Evolutionary conservation across 1,140 invertebrate species (phyloP).

Genomic region (Philaenus spumarius): DNA sequence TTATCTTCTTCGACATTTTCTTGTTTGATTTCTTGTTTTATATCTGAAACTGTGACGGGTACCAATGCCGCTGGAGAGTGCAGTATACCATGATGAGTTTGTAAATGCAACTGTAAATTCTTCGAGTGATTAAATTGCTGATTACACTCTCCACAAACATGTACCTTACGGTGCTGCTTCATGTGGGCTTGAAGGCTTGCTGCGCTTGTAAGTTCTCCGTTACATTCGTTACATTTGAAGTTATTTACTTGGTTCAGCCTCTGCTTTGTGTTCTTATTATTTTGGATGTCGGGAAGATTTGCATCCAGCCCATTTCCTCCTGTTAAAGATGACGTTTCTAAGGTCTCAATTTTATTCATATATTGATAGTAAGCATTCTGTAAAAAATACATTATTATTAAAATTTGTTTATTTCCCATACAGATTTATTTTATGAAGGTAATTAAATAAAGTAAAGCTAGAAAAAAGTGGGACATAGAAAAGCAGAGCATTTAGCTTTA

Average conservation of each 20-base stretch:
- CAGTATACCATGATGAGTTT: too few species aligned
- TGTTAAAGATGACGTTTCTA: not conserved
- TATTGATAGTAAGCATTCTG: not conserved
- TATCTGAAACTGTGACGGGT: not conserved
- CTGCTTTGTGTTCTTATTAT: not conserved
- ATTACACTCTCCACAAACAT: too few species aligned
- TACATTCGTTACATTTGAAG: not conserved
- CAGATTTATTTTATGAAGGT: too few species aligned
- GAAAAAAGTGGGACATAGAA: too few species aligned
- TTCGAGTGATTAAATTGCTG: too few species aligned
- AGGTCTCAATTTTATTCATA: slow-evolving; percentile 1
- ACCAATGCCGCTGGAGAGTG: not conserved
- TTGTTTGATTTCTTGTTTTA: slow-evolving; percentile 16
- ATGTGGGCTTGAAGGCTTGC: not conserved
- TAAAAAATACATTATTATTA: too few species aligned
- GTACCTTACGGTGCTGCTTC: not conserved
- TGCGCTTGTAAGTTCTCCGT: not conserved
- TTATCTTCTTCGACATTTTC: slow-evolving; percentile 7
- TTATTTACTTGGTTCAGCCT: not conserved
- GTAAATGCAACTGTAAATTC: too few species aligned
- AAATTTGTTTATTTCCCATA: too few species aligned
- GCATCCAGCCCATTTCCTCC: not conserved
- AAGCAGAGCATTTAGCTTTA: too few species aligned
- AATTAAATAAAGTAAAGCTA: too few species aligned
- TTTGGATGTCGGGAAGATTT: not conserved